Conservation (phyloP, 2,113 vertebrate genomes). For the Callipepla squamata region DNA sequence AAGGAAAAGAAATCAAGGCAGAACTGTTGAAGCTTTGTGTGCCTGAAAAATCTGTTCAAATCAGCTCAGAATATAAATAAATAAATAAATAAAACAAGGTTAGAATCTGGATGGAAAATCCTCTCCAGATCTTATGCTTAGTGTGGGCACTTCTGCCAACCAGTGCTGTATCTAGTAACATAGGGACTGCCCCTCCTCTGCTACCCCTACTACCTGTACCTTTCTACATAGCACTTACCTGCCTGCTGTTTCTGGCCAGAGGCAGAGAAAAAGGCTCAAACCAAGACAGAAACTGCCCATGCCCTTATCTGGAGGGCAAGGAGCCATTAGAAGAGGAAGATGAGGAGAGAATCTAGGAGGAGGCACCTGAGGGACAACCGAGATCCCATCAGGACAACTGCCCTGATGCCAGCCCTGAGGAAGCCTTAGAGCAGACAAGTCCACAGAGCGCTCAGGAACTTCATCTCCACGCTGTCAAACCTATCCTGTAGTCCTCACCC, state of each 20-base stretch:
- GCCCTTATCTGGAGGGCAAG: background rate
- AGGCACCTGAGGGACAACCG: background rate
- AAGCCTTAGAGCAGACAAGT: background rate
- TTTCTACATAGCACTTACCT: background rate
- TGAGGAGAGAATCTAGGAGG: background rate
- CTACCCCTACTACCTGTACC: background rate
- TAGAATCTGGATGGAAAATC: background rate
- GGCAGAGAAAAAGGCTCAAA: background rate
- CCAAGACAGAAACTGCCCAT: background rate
- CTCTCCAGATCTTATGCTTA: background rate
- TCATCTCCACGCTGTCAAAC: background rate
- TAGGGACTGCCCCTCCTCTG: background rate
- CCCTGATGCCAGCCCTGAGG: background rate
- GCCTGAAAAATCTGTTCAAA: slow-evolving; percentile 52
- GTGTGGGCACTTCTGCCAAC: background rate
- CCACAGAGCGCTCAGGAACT: background rate
- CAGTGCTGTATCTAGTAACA: background rate
- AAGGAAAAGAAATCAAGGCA: background rate
- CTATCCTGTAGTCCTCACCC: background rate
- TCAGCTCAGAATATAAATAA: background rate
- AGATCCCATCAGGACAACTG: background rate
- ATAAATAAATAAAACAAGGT: background rate
- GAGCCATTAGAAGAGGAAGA: background rate
- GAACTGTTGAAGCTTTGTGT: slow-evolving; percentile 34
- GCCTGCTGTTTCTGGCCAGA: background rate